A percentile compares a stretch with the other conserved stretches of the same genome.
phyloP scores from a whole-genome alignment of 2,113 vertebrate genomes.

The Cheirogaleus medius region DNA sequence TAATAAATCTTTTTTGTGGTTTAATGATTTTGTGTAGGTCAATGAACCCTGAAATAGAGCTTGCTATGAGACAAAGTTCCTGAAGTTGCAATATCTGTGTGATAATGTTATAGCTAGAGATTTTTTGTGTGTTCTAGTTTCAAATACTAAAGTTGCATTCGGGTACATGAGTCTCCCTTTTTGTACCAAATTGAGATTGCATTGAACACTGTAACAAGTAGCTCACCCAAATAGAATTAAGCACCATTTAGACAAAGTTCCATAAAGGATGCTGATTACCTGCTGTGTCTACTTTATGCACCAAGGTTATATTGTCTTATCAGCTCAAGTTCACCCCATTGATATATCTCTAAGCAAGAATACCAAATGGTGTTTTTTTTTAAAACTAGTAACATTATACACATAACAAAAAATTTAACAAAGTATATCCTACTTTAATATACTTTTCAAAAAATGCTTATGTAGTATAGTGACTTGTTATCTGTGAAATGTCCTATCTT shows the following conservation, averaged over 20 bases:
- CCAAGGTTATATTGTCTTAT: not conserved
- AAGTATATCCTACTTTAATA: not conserved
- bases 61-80: not conserved
- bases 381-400: not conserved
- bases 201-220: not conserved
- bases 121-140: not conserved
- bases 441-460: not conserved
- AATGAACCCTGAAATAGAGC: not conserved
- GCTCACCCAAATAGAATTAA: not conserved
- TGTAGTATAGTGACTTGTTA: not conserved
- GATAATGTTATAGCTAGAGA: not conserved
- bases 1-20: conserved; percentile 39
- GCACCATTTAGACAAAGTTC: not conserved
- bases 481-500: not conserved
- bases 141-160: not conserved
- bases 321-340: not conserved
- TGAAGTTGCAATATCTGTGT: conserved; percentile 10
- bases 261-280: not conserved
- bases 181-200: not conserved
- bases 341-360: not conserved
- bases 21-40: conserved; percentile 36
- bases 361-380: not conserved
- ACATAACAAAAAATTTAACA: not conserved
- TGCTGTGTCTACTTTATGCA: not conserved
- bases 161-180: not conserved